Base-by-base conservation (phyloP, 2,888 invertebrate species). In the Odontocerum albicorne region DNA sequence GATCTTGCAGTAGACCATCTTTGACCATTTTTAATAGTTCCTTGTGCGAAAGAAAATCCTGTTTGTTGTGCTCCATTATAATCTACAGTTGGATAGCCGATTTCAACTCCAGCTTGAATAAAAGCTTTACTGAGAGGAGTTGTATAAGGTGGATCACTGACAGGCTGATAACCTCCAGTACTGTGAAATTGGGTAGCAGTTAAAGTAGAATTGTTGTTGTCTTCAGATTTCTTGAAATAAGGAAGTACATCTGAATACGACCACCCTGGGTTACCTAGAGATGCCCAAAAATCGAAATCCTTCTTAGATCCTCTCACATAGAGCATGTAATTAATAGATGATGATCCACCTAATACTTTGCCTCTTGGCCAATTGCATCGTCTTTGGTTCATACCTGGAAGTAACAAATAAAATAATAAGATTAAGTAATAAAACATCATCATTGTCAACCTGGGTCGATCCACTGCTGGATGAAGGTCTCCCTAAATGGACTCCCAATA, bases 271-370 rank as follows among this genome's bases (percentile, higher is more conserved):
- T 83, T 82, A 10, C 82, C 81, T 16, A 68, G 63, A 1, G 66
- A 65, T 39, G 75, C 72, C 85, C 85, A 85, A 40, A 70, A 66
- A 38, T 79, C 71, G 57, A 76, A 85, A 63, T 84, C 82, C 4
- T 66, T 65, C 1, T 67, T 70, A 62, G 78, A 79, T 0, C 84
- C 85, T 35, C 81, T 73, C 3, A 83, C 70, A 64, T 83, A 84
- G 46, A 85, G 69, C 78, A 84, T 84, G 35, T 77, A 82, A 64
- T 85, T 85, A 12, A 84, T 70, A 2, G 77, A 74, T 40, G 82
- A 82, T 0, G 79, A 79, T 4, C 85, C 85, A 17, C 85, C 84
- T 64, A 85, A 70, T 53, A 79, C 76, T 64, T 83, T 86, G 0
- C 88, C 88, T 53, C 84, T 77, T 19, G 82, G 79, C 85, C 84